Base-by-base conservation (phyloP, 2,888 invertebrate genomes). In the Xiphydria camelus region DNA sequence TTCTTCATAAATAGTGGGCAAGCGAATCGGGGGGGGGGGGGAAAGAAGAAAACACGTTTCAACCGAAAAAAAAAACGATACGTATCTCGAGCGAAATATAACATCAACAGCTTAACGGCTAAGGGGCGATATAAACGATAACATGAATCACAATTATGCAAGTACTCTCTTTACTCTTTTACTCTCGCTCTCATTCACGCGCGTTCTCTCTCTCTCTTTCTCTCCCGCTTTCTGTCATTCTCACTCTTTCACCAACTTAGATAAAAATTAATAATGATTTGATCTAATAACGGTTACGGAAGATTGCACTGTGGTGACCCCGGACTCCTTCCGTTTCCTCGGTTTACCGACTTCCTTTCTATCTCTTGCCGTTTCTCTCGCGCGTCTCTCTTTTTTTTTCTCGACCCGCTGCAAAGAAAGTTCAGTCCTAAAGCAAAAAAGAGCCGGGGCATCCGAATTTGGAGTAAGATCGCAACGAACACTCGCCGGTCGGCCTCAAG, bases 101-200 rank as follows among this genome's bases (percentile, higher is more conserved):
- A 74, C 73, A 71, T 71, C 70, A 75, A 74, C 75, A 75, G 70
- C 70, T 73, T 74, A 73, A 66, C 51, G 57, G 57, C 66, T 71
- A 69, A 57, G 51, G 56, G 58, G 53, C 46, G 45, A 64, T 70
- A 73, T 64, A 73, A 72, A 74, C 70, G 66, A 74, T 72, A 73
- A 73, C 72, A 68, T 69, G 66, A 68, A 73, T 73, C 70, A 72
- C 70, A 70, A 73, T 73, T 66, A 69, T 68, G 68, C 68, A 68
- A 72, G 66, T 64, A 64, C 60, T 50, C 57, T 49, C 52, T 53
- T 53, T 53, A 59, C 55, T 45, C 57, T 33, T 42, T 34, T 59
- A 57, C 51, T 53, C 52, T 51, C 55, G 48, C 45, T 47, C 42
- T 45, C 45, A 21, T 17, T 44, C 32, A 23, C 32, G 45, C 48